Evolutionary conservation across 2,888 invertebrate genomes (phyloP), one percentile per base, ranked within the genome.

Genomic region (Dolichomitus sp.): DNA sequence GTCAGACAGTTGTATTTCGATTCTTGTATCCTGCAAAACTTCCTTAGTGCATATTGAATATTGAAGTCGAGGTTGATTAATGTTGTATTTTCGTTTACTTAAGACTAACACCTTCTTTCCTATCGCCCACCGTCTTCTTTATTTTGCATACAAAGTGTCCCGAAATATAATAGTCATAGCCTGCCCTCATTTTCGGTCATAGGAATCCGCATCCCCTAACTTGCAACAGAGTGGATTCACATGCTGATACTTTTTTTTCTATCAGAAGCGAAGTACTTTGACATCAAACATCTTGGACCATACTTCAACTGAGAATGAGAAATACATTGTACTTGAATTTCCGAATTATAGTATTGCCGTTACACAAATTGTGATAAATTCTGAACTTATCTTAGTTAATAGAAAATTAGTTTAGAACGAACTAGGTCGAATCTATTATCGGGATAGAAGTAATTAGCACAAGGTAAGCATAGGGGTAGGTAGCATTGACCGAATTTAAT

Each of bases 401-500:
- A 5, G 7, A n/a, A 14, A 11, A 9, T 54, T 54, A 1, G 4
- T 11, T 27, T 27, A 12, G 37, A 68, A 33, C 19, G n/a, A 37
- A 33, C 12, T 50, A 9, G n/a, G 54, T 23, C 54, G 17, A 48
- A 17, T 23, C 27, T 23, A 6, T 52, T 19, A 37, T 30, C 37
- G 12, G 9, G 33, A 7, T 57, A 11, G 23, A 70, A 70, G 69
- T 54, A 40, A 70, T 70, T 30, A 57, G 40, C 69, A 54, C 69
- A 14, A 40, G 9, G 7, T 14, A 6, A 17, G 48, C 19, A 9
- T 5, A 23, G 37, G 23, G n/a, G 9, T 17, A 27, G 37, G 50
- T 63, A 37, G 37, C n/a, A 52, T 52, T 50, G 61, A 33, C 23
- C 27, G 54, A 69, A 75, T 80, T 74, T 69, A 48, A 63, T 79